These are phyloP conservation scores for Maniola hyperantus DNA, from an alignment of 2,888 invertebrate species.

Conservation along the genomic window DNA sequence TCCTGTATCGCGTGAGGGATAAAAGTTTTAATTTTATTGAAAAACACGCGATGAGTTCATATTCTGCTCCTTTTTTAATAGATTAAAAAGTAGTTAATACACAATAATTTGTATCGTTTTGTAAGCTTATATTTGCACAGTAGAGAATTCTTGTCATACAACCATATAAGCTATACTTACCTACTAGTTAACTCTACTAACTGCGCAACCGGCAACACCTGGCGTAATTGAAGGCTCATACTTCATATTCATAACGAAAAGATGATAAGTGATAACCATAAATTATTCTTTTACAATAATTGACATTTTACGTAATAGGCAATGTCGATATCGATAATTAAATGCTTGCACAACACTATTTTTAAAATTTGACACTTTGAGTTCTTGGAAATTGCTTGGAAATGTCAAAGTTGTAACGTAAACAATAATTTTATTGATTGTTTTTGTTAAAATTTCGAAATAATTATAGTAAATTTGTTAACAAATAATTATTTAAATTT, in stretches of 20 bases:
- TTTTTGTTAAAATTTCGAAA: background rate
- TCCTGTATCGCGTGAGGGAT: slow-evolving; percentile 13
- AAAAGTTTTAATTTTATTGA: slow-evolving; percentile 23
- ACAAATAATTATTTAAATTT: too few relatives aligned
- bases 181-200: slow-evolving; percentile 39
- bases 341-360: slow-evolving; percentile 48
- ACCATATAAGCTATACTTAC: slow-evolving; percentile 2
- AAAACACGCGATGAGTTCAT: background rate
- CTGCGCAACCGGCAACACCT: slow-evolving; percentile 54
- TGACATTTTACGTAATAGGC: slow-evolving; percentile 6
- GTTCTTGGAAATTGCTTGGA: slow-evolving; percentile 1
- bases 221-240: slow-evolving; percentile 36
- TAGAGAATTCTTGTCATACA: slow-evolving; percentile 2
- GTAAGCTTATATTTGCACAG: background rate
- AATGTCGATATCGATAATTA: slow-evolving; percentile 29
- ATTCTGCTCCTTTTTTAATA: background rate
- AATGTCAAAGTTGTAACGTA: background rate
- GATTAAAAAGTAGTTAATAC: background rate
- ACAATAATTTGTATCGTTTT: background rate
- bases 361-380: slow-evolving; percentile 1
- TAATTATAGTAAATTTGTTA: too few relatives aligned
- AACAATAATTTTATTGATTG: slow-evolving; percentile 1
- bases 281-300: slow-evolving; percentile 5
- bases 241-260: slow-evolving; percentile 8
- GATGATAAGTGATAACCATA: slow-evolving; percentile 29